Conservation (phyloP, 2,113 vertebrate species). For the Corydoras sp. region DNA sequence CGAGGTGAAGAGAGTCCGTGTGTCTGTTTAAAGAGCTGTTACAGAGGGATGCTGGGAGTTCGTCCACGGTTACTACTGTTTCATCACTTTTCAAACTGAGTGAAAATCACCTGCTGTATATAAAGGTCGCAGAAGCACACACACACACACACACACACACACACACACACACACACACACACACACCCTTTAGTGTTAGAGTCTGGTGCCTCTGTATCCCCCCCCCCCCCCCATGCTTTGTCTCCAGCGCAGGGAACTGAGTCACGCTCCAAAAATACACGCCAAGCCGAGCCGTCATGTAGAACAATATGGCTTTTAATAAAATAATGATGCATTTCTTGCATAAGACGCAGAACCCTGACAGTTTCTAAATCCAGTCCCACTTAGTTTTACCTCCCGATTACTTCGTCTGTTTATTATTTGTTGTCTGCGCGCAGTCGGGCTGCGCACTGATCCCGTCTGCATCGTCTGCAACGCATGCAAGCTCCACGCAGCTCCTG, state of each 20-base stretch:
- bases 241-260: background rate
- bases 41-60: slow-evolving; percentile 5
- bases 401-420: no score
- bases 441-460: no score
- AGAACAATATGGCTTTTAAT: background rate
- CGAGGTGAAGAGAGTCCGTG: no score
- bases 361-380: no score
- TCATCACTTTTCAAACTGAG: slow-evolving; percentile 27
- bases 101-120: slow-evolving; percentile 30
- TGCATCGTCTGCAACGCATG: no score
- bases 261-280: slow-evolving; percentile 17
- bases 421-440: no score
- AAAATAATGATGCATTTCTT: background rate
- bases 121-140: slow-evolving; percentile 6
- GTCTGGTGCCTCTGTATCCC: background rate
- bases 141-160: background rate
- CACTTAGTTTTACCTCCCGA: no score
- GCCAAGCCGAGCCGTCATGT: background rate
- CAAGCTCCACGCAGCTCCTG: no score
- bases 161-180: background rate
- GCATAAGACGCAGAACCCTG: background rate
- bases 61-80: slow-evolving; percentile 29
- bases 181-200: background rate
- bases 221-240: background rate
- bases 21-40: slow-evolving; percentile 10